These are phyloP conservation scores for Dastarcus helophoroides DNA, from an alignment of 2,888 invertebrate species.

Conservation along the genomic window DNA sequence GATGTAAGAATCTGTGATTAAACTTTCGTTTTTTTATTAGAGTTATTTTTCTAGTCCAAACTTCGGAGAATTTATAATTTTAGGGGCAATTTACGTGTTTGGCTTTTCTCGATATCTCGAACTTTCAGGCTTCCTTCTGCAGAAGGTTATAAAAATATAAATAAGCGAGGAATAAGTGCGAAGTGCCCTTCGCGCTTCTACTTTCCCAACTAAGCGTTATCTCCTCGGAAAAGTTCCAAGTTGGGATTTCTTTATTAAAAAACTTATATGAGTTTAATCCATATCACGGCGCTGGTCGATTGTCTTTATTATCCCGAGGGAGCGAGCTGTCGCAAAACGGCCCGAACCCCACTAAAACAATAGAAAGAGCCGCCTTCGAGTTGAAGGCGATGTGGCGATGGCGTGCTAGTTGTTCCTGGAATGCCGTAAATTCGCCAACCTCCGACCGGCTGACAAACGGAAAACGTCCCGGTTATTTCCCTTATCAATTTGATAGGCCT, in stretches of 20 bases:
- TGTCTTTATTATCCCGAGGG: conserved; percentile 1
- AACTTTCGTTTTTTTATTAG: no score
- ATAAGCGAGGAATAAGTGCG: no score
- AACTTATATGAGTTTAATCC: conserved; percentile 1
- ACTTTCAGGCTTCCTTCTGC: no score
- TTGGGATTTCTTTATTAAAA: conserved; percentile 1
- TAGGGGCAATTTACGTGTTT: no score
- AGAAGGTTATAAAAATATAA: no score
- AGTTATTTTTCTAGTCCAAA: no score
- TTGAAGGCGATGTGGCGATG: neutral
- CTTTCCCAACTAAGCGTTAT: no score
- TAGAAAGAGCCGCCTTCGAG: conserved; percentile 2
- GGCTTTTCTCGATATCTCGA: no score
- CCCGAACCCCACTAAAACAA: conserved; percentile 1
- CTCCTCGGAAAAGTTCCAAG: no score
- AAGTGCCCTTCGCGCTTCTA: no score
- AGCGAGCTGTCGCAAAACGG: neutral
- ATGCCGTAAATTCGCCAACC: conserved; percentile 7
- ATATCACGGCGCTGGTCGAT: neutral
- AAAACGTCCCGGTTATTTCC: conserved; percentile 16
- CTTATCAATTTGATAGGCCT: conserved; percentile 16
- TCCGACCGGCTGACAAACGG: conserved; percentile 7
- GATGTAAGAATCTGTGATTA: no score
- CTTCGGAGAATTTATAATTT: no score
- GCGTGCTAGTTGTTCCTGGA: conserved; percentile 3